Base-by-base conservation (phyloP, 2,113 vertebrate species). In the Origma solitaria region DNA sequence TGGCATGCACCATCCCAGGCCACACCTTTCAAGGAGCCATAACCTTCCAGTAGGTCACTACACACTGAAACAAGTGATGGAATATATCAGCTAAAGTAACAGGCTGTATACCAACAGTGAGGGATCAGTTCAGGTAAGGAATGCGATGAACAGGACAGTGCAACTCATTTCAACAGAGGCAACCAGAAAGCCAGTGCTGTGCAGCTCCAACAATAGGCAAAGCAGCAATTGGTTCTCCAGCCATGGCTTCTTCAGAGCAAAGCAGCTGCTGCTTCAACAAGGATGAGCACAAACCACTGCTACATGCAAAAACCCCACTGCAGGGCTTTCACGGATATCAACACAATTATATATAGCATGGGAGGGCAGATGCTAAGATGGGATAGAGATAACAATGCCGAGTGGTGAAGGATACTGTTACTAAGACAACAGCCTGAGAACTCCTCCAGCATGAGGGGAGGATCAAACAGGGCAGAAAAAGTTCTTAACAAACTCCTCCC, bases 301-400 rank as follows among this genome's bases (percentile, higher is more conserved):
- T 35, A 31, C 61, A 62, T 1, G 4, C 5, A 25, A 21, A 54
- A 82, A 13, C 0, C n/a, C 42, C 47, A 15, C 21, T 7, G 35
- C 44, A 24, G 0, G 0, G 47, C 27, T 51, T 58, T 21, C 13
- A 23, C 0, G 8, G 40, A 16, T 25, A 58, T 44, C 80, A 47
- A 56, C 27, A 12, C 13, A 53, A 35, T 47, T 70, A 51, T 6
- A 44, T 2, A 60, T 0, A 72, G 79, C 42, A 14, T 0, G 6
- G 56, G 33, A 79, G 27, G 79, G 72, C 60, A 71, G 76, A 23
- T 12, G 37, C 60, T 30, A 10, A 56, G 76, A 75, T 0, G 11
- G 66, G 73, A 85, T 17, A 27, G 61, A 75, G 78, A 19, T 27
- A 54, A 60, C 53, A 82, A 35, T 7, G n/a, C 56, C 13, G 47